Evolutionary conservation across 1,140 invertebrate species (phyloP).

Genomic region (Nasonia longicornis): DNA sequence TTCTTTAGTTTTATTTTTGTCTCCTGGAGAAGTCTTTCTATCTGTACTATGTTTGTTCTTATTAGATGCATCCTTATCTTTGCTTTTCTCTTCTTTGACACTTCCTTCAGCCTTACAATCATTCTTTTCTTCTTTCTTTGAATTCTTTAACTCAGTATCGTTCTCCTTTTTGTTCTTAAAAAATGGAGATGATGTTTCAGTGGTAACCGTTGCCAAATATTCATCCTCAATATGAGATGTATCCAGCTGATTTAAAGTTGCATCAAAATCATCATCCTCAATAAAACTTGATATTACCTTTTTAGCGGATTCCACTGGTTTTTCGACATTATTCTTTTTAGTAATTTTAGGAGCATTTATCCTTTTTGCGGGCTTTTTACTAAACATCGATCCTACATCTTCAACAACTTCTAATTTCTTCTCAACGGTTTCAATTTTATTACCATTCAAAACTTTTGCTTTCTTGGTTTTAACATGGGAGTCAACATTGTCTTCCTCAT

Average conservation of each 20-base stretch:
- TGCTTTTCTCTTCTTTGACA: neutral
- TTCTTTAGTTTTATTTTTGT: neutral
- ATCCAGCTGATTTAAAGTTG: conserved; percentile 75
- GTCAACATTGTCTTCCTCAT: conserved; percentile 54
- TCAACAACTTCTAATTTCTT: conserved; percentile 27
- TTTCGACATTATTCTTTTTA: conserved; percentile 45
- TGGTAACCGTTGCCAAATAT: conserved; percentile 46
- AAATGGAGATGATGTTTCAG: neutral
- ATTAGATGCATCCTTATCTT: conserved; percentile 21
- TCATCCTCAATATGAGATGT: conserved; percentile 51
- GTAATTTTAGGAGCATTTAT: conserved; percentile 53
- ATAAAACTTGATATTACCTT: conserved; percentile 54
- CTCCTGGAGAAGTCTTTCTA: neutral
- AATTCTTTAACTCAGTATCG: neutral
- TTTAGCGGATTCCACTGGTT: conserved; percentile 39
- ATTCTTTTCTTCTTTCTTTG: conserved; percentile 23
- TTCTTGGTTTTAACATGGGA: conserved; percentile 35
- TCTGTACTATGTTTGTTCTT: conserved; percentile 3
- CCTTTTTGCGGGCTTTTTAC: conserved; percentile 62
- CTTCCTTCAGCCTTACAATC: neutral
- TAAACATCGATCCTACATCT: conserved; percentile 58
- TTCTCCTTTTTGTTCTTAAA: conserved; percentile 12
- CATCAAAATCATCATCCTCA: conserved; percentile 78
- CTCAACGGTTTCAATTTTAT: conserved; percentile 42
- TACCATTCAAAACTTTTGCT: conserved; percentile 47